Conservation (phyloP, 2,113 vertebrate genomes). For the Arothron firmamentum region DNA sequence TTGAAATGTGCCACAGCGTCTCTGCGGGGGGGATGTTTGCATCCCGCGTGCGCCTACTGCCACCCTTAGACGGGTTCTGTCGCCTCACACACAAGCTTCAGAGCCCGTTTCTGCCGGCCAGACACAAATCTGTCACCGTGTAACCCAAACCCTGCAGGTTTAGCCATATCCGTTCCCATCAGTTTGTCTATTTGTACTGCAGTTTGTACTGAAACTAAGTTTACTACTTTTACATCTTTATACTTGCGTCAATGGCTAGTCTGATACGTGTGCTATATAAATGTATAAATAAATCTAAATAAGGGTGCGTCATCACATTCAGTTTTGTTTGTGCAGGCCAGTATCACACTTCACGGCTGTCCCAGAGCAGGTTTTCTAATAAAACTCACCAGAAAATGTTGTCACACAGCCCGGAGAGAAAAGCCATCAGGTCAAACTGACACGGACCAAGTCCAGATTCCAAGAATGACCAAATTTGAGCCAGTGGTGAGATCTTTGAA, state of each 20-base stretch:
- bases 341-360: conserved; percentile 13
- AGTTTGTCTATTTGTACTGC: conserved; percentile 68
- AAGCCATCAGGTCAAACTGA: neutral
- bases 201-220: conserved; percentile 70
- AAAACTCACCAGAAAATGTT: conserved; percentile 1
- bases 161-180: conserved; percentile 52
- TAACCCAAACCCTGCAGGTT: conserved; percentile 11
- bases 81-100: no score
- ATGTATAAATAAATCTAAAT: conserved; percentile 37
- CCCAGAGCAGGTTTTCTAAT: conserved; percentile 15
- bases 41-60: conserved; percentile 38
- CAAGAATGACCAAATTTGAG: neutral
- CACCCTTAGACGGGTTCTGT: neutral
- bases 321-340: conserved; percentile 45
- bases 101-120: no score
- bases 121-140: neutral
- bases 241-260: conserved; percentile 58
- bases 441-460: neutral
- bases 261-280: conserved; percentile 53
- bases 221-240: conserved; percentile 76
- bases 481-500: no score
- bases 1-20: conserved; percentile 48
- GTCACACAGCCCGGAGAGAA: neutral
- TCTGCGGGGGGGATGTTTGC: conserved; percentile 22
- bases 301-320: conserved; percentile 23